Conservation (phyloP, 2,797 vertebrate genomes). For the Syngnathus rostellatus region DNA sequence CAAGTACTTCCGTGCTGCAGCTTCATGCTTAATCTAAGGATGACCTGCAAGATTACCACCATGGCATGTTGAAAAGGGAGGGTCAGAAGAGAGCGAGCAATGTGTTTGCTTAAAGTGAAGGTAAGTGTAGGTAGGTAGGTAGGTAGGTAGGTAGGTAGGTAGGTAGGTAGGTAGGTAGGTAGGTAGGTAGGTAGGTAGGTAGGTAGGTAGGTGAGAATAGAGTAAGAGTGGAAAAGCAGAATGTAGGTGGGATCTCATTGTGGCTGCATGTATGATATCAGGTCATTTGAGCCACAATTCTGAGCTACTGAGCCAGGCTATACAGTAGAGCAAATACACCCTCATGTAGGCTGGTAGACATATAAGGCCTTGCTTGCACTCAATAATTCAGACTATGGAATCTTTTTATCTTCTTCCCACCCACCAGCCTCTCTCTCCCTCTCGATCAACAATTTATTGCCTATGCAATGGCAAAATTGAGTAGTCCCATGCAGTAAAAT, state of each 20-base stretch:
- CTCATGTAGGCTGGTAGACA: slow-evolving; percentile 23
- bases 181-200: too few relatives aligned
- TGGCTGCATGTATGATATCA: not conserved
- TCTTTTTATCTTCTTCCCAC: slow-evolving; percentile 52
- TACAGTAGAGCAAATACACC: slow-evolving; percentile 16
- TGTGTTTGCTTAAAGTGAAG: not conserved
- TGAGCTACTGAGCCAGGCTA: not conserved
- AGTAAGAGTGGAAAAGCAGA: not conserved
- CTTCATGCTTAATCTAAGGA: slow-evolving; percentile 60
- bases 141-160: too few relatives aligned
- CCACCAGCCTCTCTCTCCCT: slow-evolving; percentile 36
- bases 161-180: too few relatives aligned
- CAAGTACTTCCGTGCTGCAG: slow-evolving; percentile 52
- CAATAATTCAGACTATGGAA: slow-evolving; percentile 62
- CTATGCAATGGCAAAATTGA: slow-evolving; percentile 56
- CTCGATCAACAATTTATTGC: slow-evolving; percentile 65
- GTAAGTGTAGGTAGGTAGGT: too few relatives aligned
- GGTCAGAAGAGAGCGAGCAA: slow-evolving; percentile 3
- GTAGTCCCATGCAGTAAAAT: slow-evolving; percentile 42
- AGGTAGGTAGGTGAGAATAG: too few relatives aligned
- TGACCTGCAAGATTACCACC: slow-evolving; percentile 56
- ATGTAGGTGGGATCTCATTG: slow-evolving; percentile 2
- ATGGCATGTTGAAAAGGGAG: slow-evolving; percentile 22
- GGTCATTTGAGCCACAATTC: slow-evolving; percentile 5
- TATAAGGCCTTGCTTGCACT: slow-evolving; percentile 35